phyloP scores from a whole-genome alignment of 2,113 vertebrate genomes.

The Pogonocichla stellata region DNA sequence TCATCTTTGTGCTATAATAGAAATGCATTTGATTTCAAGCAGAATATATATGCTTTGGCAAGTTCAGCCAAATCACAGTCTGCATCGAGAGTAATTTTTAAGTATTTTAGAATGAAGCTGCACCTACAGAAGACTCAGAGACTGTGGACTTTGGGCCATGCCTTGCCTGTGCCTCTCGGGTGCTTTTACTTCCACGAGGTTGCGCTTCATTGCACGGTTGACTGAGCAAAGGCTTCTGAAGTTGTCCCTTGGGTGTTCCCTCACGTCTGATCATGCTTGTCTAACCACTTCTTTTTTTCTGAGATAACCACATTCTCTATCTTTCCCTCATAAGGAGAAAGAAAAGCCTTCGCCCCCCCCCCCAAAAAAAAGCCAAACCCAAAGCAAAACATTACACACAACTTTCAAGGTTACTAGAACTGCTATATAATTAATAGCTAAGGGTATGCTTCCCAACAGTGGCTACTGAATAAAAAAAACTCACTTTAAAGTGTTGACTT shows the following conservation, averaged over 20 bases:
- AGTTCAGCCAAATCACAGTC: not conserved
- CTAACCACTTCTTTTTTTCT: slow-evolving; percentile 51
- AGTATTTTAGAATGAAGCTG: not conserved
- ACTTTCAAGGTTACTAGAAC: not conserved
- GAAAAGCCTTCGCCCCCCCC: accelerated
- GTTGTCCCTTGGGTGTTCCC: slow-evolving; percentile 51
- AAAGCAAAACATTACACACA: not conserved
- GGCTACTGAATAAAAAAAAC: not conserved
- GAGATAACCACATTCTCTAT: not conserved
- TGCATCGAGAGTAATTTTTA: not conserved
- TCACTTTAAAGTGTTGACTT: not conserved
- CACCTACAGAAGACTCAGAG: not conserved
- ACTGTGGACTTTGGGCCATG: not conserved
- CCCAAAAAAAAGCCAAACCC: not conserved
- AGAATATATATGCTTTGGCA: not conserved
- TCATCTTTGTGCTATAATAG: not conserved
- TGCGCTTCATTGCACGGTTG: slow-evolving; percentile 41
- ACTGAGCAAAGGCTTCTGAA: slow-evolving; percentile 50
- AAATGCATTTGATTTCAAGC: not conserved
- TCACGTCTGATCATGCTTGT: slow-evolving; percentile 41
- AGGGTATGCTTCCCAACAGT: not conserved
- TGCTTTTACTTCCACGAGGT: slow-evolving; percentile 63
- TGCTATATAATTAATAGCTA: not conserved
- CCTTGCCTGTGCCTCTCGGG: slow-evolving; percentile 23
- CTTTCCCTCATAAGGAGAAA: not conserved